phyloP scores from a whole-genome alignment of 2,888 invertebrate genomes.

The Rotaria socialis region DNA sequence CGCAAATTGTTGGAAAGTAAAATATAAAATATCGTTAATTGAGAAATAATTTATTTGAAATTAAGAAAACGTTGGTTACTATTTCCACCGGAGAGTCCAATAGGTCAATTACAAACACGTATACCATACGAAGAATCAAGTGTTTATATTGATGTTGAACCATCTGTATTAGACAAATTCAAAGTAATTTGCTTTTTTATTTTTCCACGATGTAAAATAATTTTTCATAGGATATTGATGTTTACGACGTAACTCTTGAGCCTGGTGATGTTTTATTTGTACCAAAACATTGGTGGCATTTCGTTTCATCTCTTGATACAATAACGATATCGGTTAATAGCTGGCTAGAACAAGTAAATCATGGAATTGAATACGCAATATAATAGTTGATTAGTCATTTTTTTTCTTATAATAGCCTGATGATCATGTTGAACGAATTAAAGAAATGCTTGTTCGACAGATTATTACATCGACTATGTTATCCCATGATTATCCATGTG shows the following conservation, averaged over 20 bases:
- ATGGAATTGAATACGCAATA: not conserved
- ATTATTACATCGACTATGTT: not conserved
- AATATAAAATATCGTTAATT: conserved; percentile 21
- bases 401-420: not conserved
- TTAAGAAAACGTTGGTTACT: conserved; percentile 81
- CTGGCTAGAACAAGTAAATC: conserved; percentile 66
- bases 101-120: conserved; percentile 71
- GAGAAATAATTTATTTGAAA: too few relatives aligned
- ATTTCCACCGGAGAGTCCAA: conserved; percentile 74
- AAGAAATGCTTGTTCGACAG: conserved; percentile 16
- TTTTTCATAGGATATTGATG: conserved; percentile 52
- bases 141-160: conserved; percentile 72
- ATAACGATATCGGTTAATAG: conserved; percentile 68
- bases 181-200: conserved; percentile 38
- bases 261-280: conserved; percentile 83
- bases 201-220: not conserved
- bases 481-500: not conserved
- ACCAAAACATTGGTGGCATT: conserved; percentile 94
- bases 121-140: conserved; percentile 94
- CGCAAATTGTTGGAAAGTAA: conserved; percentile 79
- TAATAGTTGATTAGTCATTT: not conserved
- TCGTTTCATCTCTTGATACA: conserved; percentile 70
- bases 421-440: not conserved
- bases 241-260: conserved; percentile 67
- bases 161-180: conserved; percentile 48